These are phyloP conservation scores for Habrosyne pyritoides DNA, from an alignment of 2,888 invertebrate genomes.

Conservation along the genomic window DNA sequence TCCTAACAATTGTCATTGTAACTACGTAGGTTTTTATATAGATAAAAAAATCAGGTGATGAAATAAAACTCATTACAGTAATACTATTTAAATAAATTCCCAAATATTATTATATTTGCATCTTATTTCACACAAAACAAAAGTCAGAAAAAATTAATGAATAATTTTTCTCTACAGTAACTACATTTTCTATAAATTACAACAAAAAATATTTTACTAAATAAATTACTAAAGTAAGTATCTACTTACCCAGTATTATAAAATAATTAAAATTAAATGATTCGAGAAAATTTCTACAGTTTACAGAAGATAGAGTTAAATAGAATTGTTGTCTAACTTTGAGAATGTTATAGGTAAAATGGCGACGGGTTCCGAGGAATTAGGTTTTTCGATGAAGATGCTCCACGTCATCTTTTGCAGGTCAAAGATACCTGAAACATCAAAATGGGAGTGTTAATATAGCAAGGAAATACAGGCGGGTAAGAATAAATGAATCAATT, in stretches of 20 bases:
- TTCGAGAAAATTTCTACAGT: neutral
- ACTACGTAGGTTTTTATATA: too few species aligned
- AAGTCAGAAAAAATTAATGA: neutral
- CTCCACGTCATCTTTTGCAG: slow-evolving; percentile 89
- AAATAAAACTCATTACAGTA: too few species aligned
- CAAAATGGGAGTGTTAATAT: neutral
- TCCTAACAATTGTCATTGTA: too few species aligned
- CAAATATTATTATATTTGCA: neutral
- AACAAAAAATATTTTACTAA: neutral
- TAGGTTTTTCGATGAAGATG: slow-evolving; percentile 90
- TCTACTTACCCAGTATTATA: neutral
- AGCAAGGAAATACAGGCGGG: too few species aligned
- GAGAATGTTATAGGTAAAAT: slow-evolving; percentile 85
- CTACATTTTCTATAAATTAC: neutral
- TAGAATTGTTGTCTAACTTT: slow-evolving; percentile 35
- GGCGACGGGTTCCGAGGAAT: slow-evolving; percentile 86
- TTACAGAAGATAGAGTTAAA: neutral
- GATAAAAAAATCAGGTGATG: too few species aligned
- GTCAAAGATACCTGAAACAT: slow-evolving; percentile 89
- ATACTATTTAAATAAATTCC: neutral
- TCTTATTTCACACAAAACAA: too few species aligned
- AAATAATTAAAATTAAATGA: neutral
- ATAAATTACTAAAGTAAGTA: neutral
- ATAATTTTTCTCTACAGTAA: neutral
- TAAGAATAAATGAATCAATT: too few species aligned